Evolutionary conservation across 2,797 vertebrate species (phyloP), one percentile per base, ranked within the genome.

Genomic region (Anguilla obscura): DNA sequence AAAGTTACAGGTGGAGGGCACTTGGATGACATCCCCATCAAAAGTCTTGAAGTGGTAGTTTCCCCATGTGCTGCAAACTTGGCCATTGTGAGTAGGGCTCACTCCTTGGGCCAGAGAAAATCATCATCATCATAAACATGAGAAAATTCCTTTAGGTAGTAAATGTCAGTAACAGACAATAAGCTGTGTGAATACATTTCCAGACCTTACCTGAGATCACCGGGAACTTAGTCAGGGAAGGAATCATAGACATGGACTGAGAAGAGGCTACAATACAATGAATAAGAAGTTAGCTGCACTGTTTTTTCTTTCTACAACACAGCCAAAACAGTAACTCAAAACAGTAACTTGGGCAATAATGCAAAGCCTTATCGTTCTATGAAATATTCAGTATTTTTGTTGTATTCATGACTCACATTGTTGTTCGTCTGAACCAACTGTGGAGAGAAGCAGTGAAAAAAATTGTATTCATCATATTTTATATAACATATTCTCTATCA

Each of bases 1-100:
- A 76, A 97, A 96, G 91, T 97, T 97, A 91, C 97, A 97, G 89
- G 92, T 89, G 12, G 97, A 97, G 2, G 93, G 94, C 87, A 97
- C 95, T 84, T 96, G 95, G 91, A 96, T 97, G 85, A 97, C 87
- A 87, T 96, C 94, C 16, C 97, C 97, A 0, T 98, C 97, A 84
- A 97, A 97, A 36, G 94, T 97, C 93, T 96, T 97, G 93, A 94
- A 97, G 92, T 97, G 96, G 92, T 94, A 96, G 91, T 97, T 96
- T 0, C 97, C 97, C 97, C 97, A 97, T 0, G 97, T 97, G 87
- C 96, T 97, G 92, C 97, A 98, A 14, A 97, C 94, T 84, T 91
- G 96, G 58, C 92, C 93, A 2, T 96, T 97, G 92, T 97, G 96
- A 88, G 91, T 93, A 0, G 95, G 93, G 84, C 93, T 97, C 89